These are phyloP conservation scores for Lepidostoma basale DNA, from an alignment of 1,140 invertebrate species.

Conservation along the genomic window DNA sequence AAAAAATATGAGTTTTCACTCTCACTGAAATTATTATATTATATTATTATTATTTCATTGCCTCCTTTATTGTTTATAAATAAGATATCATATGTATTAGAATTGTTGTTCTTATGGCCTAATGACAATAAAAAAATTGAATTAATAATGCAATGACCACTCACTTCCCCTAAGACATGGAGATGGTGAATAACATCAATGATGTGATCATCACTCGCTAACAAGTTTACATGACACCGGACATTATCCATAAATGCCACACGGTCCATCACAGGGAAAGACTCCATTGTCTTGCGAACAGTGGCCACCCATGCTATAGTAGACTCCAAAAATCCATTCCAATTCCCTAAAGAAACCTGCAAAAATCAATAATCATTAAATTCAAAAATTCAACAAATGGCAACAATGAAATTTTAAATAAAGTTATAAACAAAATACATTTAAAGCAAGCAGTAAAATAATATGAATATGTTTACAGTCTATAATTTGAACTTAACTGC, in stretches of 20 bases:
- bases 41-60: too few relatives aligned
- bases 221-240: conserved; percentile 69
- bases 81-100: too few relatives aligned
- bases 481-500: conserved; percentile 39
- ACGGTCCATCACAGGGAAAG: conserved; percentile 74
- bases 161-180: conserved; percentile 72
- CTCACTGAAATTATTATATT: too few relatives aligned
- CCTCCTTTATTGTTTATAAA: too few relatives aligned
- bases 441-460: too few relatives aligned
- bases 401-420: too few relatives aligned
- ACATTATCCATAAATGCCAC: conserved; percentile 68
- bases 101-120: too few relatives aligned
- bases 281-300: conserved; percentile 60
- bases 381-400: not conserved
- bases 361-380: conserved; percentile 6
- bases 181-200: conserved; percentile 71
- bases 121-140: too few relatives aligned
- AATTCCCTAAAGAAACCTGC: conserved; percentile 58
- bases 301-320: conserved; percentile 62
- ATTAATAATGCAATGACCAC: too few relatives aligned
- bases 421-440: too few relatives aligned
- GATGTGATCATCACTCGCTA: conserved; percentile 72
- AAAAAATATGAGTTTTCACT: too few relatives aligned
- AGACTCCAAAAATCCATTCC: conserved; percentile 69
- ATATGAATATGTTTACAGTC: not conserved